Evolutionary conservation across 2,888 invertebrate species (phyloP), one percentile per base, ranked within the genome.

Genomic region (Ommatoiulus sabulosus): DNA sequence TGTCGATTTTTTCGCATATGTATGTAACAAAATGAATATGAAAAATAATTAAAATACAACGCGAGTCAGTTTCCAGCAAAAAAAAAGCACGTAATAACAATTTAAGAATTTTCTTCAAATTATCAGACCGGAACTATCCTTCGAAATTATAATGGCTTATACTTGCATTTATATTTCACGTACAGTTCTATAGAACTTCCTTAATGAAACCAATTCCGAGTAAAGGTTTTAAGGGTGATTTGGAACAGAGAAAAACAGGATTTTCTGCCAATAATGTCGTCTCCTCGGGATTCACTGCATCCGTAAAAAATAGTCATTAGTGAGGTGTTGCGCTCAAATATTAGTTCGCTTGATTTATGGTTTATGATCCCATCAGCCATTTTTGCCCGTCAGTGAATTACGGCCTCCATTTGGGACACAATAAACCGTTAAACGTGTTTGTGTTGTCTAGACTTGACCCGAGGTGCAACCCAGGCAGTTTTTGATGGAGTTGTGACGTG

Each of bases 341-440:
- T 80, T 80, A 80, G 80, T 35, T 80, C 80, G 10, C 80, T 80
- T 80, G 35, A 80, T 80, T 24, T 80, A 80, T 80, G 80, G 35
- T 80, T 80, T 80, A 80, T 12, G 80, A 80, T 80, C 10, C 80
- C 80, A 80, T 80, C 80, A 24, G 80, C 24, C 35, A 35, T 24
- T 24, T 80, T 80, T 12, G 12, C 12, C 35, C 24, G 80, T 10
- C 80, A 35, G 12, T 80, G 80, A 80, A 35, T 35, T 35, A 80
- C 80, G 80, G 24, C 35, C 80, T 80, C 80, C 80, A 80, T 80
- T 80, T 80, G 10, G 80, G 80, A 80, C 80, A 80, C 80, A 80
- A 80, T 80, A 80, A 80, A 80, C 80, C 80, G 80, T 80, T 80
- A 24, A 80, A 80, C 80, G 80, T 80, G 80, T 80, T 80, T 80